These are phyloP conservation scores for Yponomeuta plumbellus DNA, from an alignment of 2,888 invertebrate species.

Conservation along the genomic window DNA sequence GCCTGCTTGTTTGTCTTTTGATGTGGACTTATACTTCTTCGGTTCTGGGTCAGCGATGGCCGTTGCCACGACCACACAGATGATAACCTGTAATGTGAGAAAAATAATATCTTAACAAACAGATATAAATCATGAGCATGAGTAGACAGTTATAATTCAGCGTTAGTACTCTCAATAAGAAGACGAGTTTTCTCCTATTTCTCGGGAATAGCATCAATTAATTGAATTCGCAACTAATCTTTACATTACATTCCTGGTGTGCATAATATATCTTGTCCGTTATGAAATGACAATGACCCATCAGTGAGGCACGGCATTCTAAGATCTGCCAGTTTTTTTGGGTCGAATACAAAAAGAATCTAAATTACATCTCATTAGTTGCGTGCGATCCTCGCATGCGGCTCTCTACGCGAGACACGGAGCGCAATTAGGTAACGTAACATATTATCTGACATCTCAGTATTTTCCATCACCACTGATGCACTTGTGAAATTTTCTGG, in stretches of 20 bases:
- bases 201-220: neutral
- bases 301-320: slow-evolving; percentile 4
- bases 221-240: slow-evolving; percentile 1
- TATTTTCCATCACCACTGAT: slow-evolving; percentile 34
- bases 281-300: slow-evolving; percentile 8
- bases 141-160: neutral
- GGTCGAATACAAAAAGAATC: slow-evolving; percentile 14
- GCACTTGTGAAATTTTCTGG: slow-evolving; percentile 40
- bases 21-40: slow-evolving; percentile 57
- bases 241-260: slow-evolving; percentile 7
- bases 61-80: slow-evolving; percentile 40
- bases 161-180: neutral
- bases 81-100: slow-evolving; percentile 56
- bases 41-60: slow-evolving; percentile 57
- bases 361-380: slow-evolving; percentile 20
- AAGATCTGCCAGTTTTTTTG: slow-evolving; percentile 8
- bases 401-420: slow-evolving; percentile 36
- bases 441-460: slow-evolving; percentile 39
- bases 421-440: slow-evolving; percentile 48
- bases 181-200: neutral
- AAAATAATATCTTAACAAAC: slow-evolving; percentile 15
- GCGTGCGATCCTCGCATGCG: slow-evolving; percentile 19
- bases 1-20: slow-evolving; percentile 42
- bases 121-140: neutral
- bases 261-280: slow-evolving; percentile 8